Percentiles rank a stretch among this genome's conserved stretches.
Evolutionary conservation across 2,888 invertebrate genomes (phyloP).

Genomic region (Protodeltote pygarga): DNA sequence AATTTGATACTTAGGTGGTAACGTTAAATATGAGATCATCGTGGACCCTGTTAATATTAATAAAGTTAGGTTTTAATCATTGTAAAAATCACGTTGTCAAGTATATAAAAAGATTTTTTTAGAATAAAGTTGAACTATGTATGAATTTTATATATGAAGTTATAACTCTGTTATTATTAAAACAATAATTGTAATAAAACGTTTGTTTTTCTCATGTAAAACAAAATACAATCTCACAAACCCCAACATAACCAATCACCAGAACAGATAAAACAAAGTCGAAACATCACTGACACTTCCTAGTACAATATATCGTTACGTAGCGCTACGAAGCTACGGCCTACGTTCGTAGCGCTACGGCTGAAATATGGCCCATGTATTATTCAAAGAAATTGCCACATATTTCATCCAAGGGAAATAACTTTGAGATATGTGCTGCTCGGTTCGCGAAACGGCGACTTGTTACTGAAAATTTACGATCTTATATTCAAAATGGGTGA

Average conservation of each 20-base stretch:
- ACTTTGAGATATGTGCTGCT: slow-evolving; percentile 77
- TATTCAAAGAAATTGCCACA: slow-evolving; percentile 89
- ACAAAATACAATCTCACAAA: slow-evolving; percentile 20
- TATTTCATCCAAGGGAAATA: slow-evolving; percentile 87
- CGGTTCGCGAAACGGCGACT: slow-evolving; percentile 61
- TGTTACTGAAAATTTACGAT: slow-evolving; percentile 46
- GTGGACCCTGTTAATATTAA: no score
- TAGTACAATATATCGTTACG: slow-evolving; percentile 48
- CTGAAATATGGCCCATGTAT: slow-evolving; percentile 88
- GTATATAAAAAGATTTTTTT: no score
- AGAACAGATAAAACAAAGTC: slow-evolving; percentile 58
- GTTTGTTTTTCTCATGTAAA: no score
- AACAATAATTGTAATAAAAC: no score
- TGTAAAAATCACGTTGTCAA: no score
- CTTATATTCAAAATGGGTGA: slow-evolving; percentile 39
- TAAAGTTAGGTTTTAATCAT: no score
- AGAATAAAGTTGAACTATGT: no score
- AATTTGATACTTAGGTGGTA: no score
- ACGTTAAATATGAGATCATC: no score
- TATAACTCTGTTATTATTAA: no score
- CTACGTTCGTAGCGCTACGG: slow-evolving; percentile 65
- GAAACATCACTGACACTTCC: slow-evolving; percentile 63
- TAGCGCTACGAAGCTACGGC: slow-evolving; percentile 60
- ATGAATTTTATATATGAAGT: no score
- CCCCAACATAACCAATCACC: slow-evolving; percentile 40